Percentiles rank a stretch among this genome's conserved stretches.
Conservation (phyloP, 2,113 vertebrate species). For the Pipra filicauda region DNA sequence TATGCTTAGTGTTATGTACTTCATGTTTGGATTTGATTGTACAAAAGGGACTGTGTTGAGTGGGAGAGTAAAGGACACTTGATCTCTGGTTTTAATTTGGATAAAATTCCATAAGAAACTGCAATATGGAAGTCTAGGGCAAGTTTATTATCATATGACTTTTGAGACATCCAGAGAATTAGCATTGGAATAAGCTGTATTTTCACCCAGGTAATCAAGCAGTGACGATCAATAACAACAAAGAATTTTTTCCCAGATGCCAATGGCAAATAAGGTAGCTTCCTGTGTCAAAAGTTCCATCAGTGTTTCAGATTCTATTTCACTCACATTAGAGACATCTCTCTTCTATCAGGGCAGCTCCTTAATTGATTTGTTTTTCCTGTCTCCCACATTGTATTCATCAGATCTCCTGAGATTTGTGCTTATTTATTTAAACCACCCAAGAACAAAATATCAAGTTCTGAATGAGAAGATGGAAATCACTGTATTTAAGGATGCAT, state of each 20-base stretch:
- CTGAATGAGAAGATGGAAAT: neutral
- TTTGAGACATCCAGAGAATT: neutral
- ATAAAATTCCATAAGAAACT: neutral
- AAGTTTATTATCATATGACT: neutral
- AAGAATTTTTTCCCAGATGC: neutral
- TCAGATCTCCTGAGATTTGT: neutral
- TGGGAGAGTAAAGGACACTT: neutral
- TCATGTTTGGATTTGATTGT: neutral
- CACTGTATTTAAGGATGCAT: neutral
- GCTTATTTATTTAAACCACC: neutral
- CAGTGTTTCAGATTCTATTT: neutral
- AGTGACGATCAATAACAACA: neutral
- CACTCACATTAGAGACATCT: neutral
- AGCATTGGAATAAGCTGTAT: neutral
- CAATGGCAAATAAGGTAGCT: neutral
- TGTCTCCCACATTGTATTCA: neutral
- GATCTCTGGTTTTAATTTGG: neutral
- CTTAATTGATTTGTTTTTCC: slow-evolving; percentile 17
- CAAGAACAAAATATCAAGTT: neutral
- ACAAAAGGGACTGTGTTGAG: neutral
- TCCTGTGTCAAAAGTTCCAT: neutral
- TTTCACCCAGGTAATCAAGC: neutral
- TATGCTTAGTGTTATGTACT: neutral
- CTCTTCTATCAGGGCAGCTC: neutral
- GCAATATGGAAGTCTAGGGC: neutral